Evolutionary conservation across 2,797 vertebrate species (phyloP).

Genomic region (Enteromius fasciolatus): DNA sequence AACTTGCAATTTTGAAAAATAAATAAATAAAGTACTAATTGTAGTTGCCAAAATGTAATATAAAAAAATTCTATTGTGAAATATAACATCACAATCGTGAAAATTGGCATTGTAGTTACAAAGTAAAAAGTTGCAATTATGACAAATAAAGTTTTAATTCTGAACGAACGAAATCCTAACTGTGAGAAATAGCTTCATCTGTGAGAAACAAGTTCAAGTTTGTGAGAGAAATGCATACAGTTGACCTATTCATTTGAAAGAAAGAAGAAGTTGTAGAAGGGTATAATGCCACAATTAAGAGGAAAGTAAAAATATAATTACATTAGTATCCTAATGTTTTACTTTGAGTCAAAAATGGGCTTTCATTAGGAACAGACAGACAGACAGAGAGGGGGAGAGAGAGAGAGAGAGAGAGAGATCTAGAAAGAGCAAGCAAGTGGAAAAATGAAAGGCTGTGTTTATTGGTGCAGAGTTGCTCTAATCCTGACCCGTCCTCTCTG

Average conservation of each 20-base stretch:
- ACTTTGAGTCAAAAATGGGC: not conserved
- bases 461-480: slow-evolving; percentile 25
- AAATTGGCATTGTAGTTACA: not conserved
- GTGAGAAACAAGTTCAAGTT: not conserved
- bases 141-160: not conserved
- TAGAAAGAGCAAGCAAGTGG: slow-evolving; percentile 11
- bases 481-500: slow-evolving; percentile 31
- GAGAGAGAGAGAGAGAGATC: not conserved
- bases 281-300: not conserved
- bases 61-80: not conserved
- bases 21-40: not conserved
- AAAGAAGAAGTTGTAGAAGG: not conserved
- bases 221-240: not conserved
- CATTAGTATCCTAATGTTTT: not conserved
- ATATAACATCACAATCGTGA: not conserved
- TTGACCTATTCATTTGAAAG: not conserved
- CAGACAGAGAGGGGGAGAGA: not conserved
- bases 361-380: not conserved
- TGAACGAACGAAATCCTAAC: not conserved
- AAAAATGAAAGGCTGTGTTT: slow-evolving; percentile 30
- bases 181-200: not conserved
- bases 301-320: not conserved
- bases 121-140: not conserved
- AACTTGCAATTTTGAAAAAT: not conserved
- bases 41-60: not conserved